Conservation (phyloP, 2,797 vertebrate species). For the Rachycentron canadum region DNA sequence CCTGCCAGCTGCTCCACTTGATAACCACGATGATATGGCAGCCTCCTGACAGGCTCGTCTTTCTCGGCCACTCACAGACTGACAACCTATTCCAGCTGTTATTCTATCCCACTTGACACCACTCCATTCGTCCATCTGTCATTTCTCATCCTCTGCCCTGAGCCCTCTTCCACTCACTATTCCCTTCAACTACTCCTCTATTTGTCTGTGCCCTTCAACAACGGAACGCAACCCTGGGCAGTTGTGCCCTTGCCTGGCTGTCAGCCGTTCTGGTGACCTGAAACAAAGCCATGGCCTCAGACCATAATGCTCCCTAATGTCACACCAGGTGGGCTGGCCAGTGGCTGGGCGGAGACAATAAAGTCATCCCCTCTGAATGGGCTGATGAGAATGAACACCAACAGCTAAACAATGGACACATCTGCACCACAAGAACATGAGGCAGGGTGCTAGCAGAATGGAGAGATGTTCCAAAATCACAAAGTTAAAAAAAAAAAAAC, state of each 20-base stretch:
- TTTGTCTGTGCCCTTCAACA: constrained; percentile 25
- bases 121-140: constrained; percentile 67
- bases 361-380: constrained; percentile 57
- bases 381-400: constrained; percentile 43
- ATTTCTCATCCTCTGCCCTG: constrained; percentile 53
- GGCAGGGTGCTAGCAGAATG: constrained; percentile 33
- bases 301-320: constrained; percentile 56
- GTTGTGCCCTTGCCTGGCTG: constrained; percentile 46
- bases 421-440: constrained; percentile 52
- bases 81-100: constrained; percentile 78
- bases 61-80: constrained; percentile 60
- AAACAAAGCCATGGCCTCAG: constrained; percentile 61
- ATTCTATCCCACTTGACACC: constrained; percentile 62
- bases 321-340: constrained; percentile 67
- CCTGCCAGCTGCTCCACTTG: constrained; percentile 70
- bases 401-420: constrained; percentile 63
- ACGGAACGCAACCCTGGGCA: constrained; percentile 28
- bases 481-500: constrained; percentile 5
- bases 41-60: constrained; percentile 61
- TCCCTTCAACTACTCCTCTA: constrained; percentile 38
- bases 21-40: constrained; percentile 73
- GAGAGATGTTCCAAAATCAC: constrained; percentile 21
- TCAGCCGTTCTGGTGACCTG: constrained; percentile 39
- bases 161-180: constrained; percentile 37
- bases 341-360: constrained; percentile 55